Evolutionary conservation across 2,113 vertebrate genomes (phyloP), one percentile per base, ranked within the genome.

Genomic region (Gallinago paraguaiae): DNA sequence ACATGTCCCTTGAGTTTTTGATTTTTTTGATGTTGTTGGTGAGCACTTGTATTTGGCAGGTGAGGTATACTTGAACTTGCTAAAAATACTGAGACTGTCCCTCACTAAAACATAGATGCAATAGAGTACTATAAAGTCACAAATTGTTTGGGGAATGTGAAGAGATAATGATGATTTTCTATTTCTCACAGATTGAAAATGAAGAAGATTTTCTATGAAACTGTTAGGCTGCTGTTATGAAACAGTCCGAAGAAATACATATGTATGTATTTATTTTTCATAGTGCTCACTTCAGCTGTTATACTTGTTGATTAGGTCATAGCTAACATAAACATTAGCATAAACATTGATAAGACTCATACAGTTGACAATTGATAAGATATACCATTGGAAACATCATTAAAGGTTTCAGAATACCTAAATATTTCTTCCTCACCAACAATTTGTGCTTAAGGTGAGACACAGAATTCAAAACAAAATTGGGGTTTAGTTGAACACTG

Each of bases 211-310:
- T 87, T 84, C n/a, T 17, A 45, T n/a, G 5, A 85, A 50, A 45
- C 31, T 54, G 11, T 54, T 37, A 56, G n/a, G 45, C 11, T 88
- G 11, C 10, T 78, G 17, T 11, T 28, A 2, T 50, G 57, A 91
- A 92, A n/a, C 7, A 57, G 6, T 39, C 19, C 46, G 23, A 68
- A 64, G 1, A 59, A 53, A 39, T 24, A 25, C 0, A 0, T 27
- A 19, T 43, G 7, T 14, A 8, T 48, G 8, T n/a, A 25, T 3
- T 67, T 78, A 1, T 6, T 65, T 83, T 57, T 35, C 33, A 6
- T 67, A 19, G 9, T 53, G 31, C 23, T 9, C 15, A 75, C 7
- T 27, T 75, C 6, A 56, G 3, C 6, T 39, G 10, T 67, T 41
- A 5, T 30, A n/a, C 17, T 65, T 6, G 17, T 51, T 37, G 10